These are phyloP conservation scores for Myocastor coypus DNA, from an alignment of 2,113 vertebrate species.

Conservation along the genomic window DNA sequence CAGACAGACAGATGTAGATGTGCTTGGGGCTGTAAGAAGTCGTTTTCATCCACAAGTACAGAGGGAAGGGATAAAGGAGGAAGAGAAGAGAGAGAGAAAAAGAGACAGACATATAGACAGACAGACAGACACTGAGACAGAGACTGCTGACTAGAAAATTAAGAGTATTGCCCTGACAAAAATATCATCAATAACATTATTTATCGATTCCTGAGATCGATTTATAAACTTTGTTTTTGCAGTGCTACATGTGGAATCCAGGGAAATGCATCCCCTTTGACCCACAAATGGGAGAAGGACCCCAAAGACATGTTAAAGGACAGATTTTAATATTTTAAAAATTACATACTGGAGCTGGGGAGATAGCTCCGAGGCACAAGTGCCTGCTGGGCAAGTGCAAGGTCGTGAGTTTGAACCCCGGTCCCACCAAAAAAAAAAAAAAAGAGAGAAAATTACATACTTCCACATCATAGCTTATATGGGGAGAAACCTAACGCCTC, in stretches of 20 bases:
- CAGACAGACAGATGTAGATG: too few species aligned
- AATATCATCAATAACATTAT: conserved; percentile 5
- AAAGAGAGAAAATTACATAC: not conserved
- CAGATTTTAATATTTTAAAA: not conserved
- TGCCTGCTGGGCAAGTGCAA: too few species aligned
- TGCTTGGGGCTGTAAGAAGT: not conserved
- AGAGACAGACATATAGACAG: not conserved
- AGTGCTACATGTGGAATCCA: not conserved
- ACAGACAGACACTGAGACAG: not conserved
- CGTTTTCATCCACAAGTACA: not conserved
- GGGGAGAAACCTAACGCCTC: not conserved
- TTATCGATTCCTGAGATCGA: not conserved
- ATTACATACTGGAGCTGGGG: too few species aligned
- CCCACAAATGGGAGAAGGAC: conserved; percentile 18
- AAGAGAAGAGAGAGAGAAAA: not conserved
- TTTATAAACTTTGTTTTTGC: not conserved
- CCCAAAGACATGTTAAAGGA: not conserved
- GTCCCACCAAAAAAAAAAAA: too few species aligned
- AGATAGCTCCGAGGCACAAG: too few species aligned
- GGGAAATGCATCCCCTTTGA: not conserved
- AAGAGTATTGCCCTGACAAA: conserved; percentile 39
- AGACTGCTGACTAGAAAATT: not conserved
- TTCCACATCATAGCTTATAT: not conserved
- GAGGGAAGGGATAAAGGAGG: not conserved
- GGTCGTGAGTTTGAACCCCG: too few species aligned